Percentiles rank a stretch among this genome's conserved stretches.
Evolutionary conservation across 2,888 invertebrate species (phyloP).

Genomic region (Carcina quercana): DNA sequence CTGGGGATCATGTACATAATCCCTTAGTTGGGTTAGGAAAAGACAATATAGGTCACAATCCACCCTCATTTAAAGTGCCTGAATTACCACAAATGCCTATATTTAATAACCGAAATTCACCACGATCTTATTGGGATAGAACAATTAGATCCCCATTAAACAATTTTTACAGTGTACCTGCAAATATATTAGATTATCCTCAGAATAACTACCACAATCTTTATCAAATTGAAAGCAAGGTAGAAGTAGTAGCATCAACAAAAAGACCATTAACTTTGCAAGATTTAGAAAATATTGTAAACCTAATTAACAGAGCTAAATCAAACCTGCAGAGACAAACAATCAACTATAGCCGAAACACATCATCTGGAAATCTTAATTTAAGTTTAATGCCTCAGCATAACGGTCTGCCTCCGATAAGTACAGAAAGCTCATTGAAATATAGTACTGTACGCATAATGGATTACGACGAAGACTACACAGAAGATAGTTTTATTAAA

Average conservation of each 20-base stretch:
- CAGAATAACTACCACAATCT: constrained; percentile 43
- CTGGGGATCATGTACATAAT: constrained; percentile 27
- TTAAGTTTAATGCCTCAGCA: neutral
- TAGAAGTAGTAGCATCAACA: constrained; percentile 38
- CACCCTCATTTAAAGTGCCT: too few relatives aligned
- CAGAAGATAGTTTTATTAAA: too few relatives aligned
- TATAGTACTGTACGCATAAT: too few relatives aligned
- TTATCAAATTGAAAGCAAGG: constrained; percentile 49
- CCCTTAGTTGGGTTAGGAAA: too few relatives aligned
- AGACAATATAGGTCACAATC: too few relatives aligned
- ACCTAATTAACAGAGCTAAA: constrained; percentile 28
- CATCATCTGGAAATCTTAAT: neutral
- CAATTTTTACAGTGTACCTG: constrained; percentile 17
- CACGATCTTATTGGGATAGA: constrained; percentile 56
- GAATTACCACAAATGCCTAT: too few relatives aligned
- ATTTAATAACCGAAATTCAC: too few relatives aligned
- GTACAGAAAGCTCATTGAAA: too few relatives aligned
- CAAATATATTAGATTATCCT: constrained; percentile 24
- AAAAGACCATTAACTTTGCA: constrained; percentile 33
- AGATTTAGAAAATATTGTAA: constrained; percentile 55
- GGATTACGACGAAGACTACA: too few relatives aligned
- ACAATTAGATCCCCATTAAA: constrained; percentile 49
- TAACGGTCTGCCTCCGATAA: too few relatives aligned
- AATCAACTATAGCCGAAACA: constrained; percentile 8
- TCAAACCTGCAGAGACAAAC: constrained; percentile 13